Conservation (phyloP, 92 coral and sea anemone genomes). For the Epizoanthus illoricatus region DNA sequence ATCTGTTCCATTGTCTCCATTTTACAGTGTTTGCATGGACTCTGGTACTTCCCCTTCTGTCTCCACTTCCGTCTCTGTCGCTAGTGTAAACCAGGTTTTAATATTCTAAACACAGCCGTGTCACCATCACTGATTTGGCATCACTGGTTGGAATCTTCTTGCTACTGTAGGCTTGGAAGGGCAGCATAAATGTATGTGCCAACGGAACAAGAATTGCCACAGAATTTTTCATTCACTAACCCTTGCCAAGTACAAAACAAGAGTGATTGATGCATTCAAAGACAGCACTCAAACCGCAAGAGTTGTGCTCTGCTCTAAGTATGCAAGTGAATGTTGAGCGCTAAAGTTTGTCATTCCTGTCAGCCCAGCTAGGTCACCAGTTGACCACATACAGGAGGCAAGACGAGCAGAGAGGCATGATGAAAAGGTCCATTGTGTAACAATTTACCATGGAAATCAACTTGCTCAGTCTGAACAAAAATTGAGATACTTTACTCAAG, state of each 20-base stretch:
- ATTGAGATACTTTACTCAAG: conserved; percentile 20
- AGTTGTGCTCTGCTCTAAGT: conserved; percentile 40
- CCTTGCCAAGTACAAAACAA: conserved; percentile 35
- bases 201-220: conserved; percentile 32
- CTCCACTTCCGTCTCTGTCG: too few species aligned
- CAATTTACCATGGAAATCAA: conserved; percentile 45
- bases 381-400: conserved; percentile 54
- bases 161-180: conserved; percentile 38
- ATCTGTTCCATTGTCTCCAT: too few species aligned
- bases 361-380: conserved; percentile 50
- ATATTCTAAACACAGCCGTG: background rate
- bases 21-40: too few species aligned
- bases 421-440: conserved; percentile 31
- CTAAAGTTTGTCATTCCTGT: conserved; percentile 33
- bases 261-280: conserved; percentile 48
- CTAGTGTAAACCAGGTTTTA: too few species aligned
- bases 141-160: conserved; percentile 29
- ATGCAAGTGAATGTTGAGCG: conserved; percentile 50
- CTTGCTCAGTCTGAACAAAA: conserved; percentile 24
- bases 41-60: too few species aligned
- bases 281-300: conserved; percentile 33
- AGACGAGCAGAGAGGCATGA: conserved; percentile 42
- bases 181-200: conserved; percentile 36
- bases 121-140: conserved; percentile 39
- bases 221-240: conserved; percentile 49